Evolutionary conservation across 2,797 vertebrate genomes (phyloP), one percentile per base, ranked within the genome.

Genomic region (Notoglanidium macrostoma): DNA sequence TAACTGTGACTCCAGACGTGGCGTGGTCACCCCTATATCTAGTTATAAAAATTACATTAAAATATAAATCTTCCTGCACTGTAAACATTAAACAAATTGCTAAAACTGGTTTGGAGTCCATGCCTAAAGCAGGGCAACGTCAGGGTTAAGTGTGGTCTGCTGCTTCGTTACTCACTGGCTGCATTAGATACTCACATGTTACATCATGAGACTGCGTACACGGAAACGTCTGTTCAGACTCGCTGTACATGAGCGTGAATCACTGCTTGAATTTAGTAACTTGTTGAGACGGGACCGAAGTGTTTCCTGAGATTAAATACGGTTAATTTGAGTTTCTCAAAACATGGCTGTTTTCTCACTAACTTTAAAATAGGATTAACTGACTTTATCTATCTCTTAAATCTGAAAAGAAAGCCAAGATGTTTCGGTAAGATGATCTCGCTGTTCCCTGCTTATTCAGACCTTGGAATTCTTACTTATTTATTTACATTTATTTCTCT

Each of bases 181-280:
- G 76, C 29, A 83, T 86, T 90, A 74, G 70, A 68, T 72, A 57
- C 77, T 89, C 44, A 85, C 73, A 83, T 83, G 80, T 87, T 92
- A 89, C 87, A 86, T 89, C 89, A 90, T 82, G 83, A 82, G 88
- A 89, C 86, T 67, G 68, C 84, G 85, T 46, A 46, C 78, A 81
- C 26, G 85, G 85, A 89, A 87, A 83, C 73, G 87, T 74, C 82
- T 82, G 68, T 46, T 21, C n/a, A 61, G 84, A 81, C n/a, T 26
- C 65, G 19, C 82, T 84, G 79, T 51, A 79, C 83, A 86, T 79
- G 70, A 87, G 46, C 3, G 78, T 91, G 86, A 91, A 87, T 87
- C 67, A 86, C 14, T 54, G 46, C 67, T 70, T 61, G 59, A 81
- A 76, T 89, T 89, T 90, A 90, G 78, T 79, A 79, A 32, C 83